phyloP scores from a whole-genome alignment of 2,113 vertebrate species.

The Cinclus cinclus region DNA sequence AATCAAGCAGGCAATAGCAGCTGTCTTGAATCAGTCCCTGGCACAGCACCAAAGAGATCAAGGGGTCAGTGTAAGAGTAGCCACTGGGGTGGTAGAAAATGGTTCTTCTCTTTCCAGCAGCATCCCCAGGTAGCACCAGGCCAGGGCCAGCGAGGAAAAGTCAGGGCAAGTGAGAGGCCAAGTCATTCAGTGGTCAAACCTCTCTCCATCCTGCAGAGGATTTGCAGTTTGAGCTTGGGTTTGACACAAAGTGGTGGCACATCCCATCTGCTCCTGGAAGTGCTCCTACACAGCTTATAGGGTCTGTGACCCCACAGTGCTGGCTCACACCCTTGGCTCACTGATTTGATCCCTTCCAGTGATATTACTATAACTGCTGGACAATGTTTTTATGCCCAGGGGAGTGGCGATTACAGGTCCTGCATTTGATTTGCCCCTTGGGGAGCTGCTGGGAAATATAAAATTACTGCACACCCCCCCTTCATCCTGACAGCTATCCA shows the following conservation, averaged over 20 bases:
- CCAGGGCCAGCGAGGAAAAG: conserved; percentile 65
- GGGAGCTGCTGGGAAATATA: not conserved
- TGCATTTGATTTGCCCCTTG: not conserved
- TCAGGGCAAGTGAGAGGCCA: not conserved
- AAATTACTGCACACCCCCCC: not conserved
- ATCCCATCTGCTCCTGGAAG: fast-evolving
- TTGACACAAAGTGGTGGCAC: not conserved
- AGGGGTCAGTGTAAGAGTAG: conserved; percentile 78
- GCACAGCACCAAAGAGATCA: conserved; percentile 73
- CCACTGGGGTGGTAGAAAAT: conserved; percentile 78
- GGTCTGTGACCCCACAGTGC: fast-evolving
- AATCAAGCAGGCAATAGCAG: not conserved
- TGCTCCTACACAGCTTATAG: not conserved
- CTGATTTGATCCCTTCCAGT: not conserved
- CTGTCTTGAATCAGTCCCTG: not conserved
- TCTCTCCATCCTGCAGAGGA: not conserved
- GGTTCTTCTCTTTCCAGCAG: conserved; percentile 81
- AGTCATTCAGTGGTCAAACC: not conserved
- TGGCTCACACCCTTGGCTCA: not conserved
- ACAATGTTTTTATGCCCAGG: not conserved
- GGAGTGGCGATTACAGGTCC: not conserved
- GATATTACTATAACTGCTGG: not conserved
- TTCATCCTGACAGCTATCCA: not conserved
- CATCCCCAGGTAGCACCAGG: conserved; percentile 84
- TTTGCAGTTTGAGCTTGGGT: not conserved